A percentile compares a stretch with the other conserved stretches of the same genome.
Conservation (phyloP, 2,888 invertebrate genomes). For the Xestia xanthographa region DNA sequence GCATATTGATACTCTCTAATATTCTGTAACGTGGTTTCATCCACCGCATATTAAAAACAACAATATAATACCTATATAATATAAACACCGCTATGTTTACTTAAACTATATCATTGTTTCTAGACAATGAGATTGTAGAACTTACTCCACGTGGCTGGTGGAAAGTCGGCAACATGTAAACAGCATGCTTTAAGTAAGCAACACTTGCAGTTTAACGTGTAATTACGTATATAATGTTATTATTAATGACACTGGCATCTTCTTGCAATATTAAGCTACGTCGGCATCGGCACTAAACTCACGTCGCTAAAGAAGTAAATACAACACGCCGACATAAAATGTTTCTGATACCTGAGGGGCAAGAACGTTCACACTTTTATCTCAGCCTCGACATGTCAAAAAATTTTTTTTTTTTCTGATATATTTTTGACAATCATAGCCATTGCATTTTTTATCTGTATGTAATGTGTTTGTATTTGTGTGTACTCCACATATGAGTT, state of each 20-base stretch:
- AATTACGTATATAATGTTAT: neutral
- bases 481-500: too few species aligned
- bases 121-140: conserved; percentile 59
- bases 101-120: conserved; percentile 54
- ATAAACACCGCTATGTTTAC: conserved; percentile 50
- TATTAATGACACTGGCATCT: conserved; percentile 2
- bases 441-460: too few species aligned
- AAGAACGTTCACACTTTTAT: neutral
- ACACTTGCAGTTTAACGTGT: conserved; percentile 25
- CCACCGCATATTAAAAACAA: conserved; percentile 29
- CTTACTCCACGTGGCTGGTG: conserved; percentile 57
- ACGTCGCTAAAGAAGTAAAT: neutral
- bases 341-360: neutral
- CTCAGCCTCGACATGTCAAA: neutral
- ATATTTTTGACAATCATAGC: neutral
- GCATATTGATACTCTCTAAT: neutral
- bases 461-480: too few species aligned
- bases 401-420: neutral
- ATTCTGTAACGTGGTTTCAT: conserved; percentile 12
- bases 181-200: conserved; percentile 39
- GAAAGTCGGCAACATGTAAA: conserved; percentile 47
- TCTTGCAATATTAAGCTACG: conserved; percentile 1
- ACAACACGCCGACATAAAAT: neutral
- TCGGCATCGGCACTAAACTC: neutral
- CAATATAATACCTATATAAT: conserved; percentile 47